Percentiles rank a stretch among this genome's conserved stretches.
Evolutionary conservation across 1,140 invertebrate genomes (phyloP).

Genomic region (Scylla paramamosain): DNA sequence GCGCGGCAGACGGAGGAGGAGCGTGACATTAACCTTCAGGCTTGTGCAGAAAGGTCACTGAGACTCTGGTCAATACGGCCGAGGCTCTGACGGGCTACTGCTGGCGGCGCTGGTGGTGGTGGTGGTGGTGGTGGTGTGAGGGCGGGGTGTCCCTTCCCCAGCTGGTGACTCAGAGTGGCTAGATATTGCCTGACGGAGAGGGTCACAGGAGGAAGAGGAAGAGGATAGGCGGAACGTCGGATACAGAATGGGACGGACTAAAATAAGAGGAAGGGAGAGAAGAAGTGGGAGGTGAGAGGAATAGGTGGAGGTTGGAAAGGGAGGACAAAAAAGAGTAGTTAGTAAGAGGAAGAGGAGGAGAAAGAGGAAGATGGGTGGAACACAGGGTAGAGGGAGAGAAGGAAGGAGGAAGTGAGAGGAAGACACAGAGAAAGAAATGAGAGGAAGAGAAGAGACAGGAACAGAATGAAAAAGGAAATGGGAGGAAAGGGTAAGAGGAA

Average conservation of each 20-base stretch:
- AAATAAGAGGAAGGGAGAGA: not conserved
- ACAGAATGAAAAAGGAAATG: too few species aligned
- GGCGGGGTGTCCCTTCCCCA: not conserved
- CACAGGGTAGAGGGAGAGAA: not conserved
- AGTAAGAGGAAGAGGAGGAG: not conserved
- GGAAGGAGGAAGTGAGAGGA: not conserved
- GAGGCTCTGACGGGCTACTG: too few species aligned
- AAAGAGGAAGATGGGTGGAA: not conserved
- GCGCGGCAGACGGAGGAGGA: not conserved
- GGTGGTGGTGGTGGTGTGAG: not conserved
- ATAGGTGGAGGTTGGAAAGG: not conserved
- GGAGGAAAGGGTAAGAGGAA: too few species aligned
- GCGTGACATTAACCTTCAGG: constrained; percentile 11
- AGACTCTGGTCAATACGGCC: not conserved
- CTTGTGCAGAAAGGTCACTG: not conserved
- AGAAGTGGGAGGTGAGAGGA: not conserved
- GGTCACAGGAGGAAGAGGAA: not conserved
- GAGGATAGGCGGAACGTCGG: not conserved
- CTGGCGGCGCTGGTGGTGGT: not conserved
- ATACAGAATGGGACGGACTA: not conserved
- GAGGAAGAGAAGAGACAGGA: too few species aligned
- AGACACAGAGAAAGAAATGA: not conserved
- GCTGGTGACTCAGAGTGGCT: not conserved
- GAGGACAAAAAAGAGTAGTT: not conserved
- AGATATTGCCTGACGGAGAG: not conserved